Percentiles rank a stretch among this genome's conserved stretches.
Conservation (phyloP, 2,113 vertebrate species). For the Trogon surrucura region DNA sequence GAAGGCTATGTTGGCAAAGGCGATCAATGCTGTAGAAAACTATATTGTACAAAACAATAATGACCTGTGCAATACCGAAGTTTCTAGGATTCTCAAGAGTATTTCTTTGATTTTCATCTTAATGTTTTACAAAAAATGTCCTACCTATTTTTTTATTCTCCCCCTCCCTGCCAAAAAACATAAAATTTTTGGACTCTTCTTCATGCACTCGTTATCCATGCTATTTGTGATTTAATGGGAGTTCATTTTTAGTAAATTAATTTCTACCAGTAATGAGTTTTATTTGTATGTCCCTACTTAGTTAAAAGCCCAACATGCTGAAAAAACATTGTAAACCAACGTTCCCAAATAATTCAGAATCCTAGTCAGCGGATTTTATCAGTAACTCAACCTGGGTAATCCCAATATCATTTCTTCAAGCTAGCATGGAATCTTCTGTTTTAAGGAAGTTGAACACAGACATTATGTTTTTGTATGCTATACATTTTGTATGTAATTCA, state of each 20-base stretch:
- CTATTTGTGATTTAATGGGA: background rate
- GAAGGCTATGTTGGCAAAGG: background rate
- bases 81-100: background rate
- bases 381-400: background rate
- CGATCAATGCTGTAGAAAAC: background rate
- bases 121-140: background rate
- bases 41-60: background rate
- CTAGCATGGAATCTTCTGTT: background rate
- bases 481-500: background rate
- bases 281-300: rapidly evolving
- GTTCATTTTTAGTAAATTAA: background rate
- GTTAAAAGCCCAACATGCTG: background rate
- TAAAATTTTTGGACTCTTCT: background rate
- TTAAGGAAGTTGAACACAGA: background rate
- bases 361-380: background rate
- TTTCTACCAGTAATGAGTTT: background rate
- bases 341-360: background rate
- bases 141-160: background rate
- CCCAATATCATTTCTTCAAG: background rate
- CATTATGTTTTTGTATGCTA: background rate
- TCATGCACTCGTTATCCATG: background rate
- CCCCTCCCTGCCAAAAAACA: rapidly evolving
- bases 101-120: background rate
- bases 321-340: background rate
- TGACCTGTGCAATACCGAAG: background rate